Percentiles rank a stretch among this genome's conserved stretches.
phyloP scores from a whole-genome alignment of 35 echinoderm and acorn worm species.

The Apostichopus japonicus region DNA sequence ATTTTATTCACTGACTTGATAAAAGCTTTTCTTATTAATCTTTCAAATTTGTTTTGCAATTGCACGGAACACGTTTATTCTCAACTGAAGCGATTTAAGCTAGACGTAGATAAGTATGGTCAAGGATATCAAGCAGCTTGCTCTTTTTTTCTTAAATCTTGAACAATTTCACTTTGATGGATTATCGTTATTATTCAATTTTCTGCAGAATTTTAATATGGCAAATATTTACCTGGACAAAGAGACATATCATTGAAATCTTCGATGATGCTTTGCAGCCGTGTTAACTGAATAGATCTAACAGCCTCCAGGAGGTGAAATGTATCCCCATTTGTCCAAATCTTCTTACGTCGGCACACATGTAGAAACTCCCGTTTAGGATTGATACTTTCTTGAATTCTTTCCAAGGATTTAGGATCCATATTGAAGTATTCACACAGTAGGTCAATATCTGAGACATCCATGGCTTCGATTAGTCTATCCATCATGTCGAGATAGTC shows the following conservation, averaged over 20 bases:
- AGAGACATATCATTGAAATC: slow-evolving; percentile 7
- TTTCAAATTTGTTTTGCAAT: too few relatives aligned
- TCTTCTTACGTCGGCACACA: not conserved
- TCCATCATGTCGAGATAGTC: too few relatives aligned
- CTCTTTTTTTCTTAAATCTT: too few relatives aligned
- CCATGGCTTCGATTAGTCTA: too few relatives aligned
- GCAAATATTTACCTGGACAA: not conserved
- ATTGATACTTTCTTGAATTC: not conserved
- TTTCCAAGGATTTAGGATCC: not conserved
- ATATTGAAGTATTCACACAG: not conserved
- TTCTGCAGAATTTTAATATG: too few relatives aligned
- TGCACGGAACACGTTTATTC: not conserved
- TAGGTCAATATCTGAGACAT: too few relatives aligned
- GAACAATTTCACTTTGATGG: too few relatives aligned
- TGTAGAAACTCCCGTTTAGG: not conserved
- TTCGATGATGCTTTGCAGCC: not conserved
- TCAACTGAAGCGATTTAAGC: not conserved
- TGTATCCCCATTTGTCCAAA: not conserved
- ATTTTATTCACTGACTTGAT: too few relatives aligned
- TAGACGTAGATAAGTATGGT: too few relatives aligned
- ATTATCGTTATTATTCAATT: too few relatives aligned
- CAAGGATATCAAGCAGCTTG: too few relatives aligned
- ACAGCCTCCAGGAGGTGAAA: not conserved
- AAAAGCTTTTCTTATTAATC: too few relatives aligned
- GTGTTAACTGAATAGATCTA: not conserved